A percentile compares a stretch with the other conserved stretches of the same genome.
phyloP scores from a whole-genome alignment of 2,113 vertebrate genomes.

The Mormoops blainvillei region DNA sequence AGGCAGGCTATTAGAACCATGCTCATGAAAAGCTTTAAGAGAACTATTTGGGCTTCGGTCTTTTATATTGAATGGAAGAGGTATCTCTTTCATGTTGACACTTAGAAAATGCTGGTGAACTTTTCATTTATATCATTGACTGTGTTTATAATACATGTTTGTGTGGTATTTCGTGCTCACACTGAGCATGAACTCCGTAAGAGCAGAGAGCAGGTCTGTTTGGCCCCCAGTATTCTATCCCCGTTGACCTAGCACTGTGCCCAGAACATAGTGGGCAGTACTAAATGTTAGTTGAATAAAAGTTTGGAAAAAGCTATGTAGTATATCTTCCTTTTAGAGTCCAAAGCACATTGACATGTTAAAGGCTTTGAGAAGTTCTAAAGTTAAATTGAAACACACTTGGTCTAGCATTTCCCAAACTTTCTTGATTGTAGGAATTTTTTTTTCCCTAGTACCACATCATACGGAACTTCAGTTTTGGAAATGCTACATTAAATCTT shows the following conservation, averaged over 20 bases:
- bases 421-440: neutral
- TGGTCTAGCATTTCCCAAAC: neutral
- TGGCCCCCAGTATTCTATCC: neutral
- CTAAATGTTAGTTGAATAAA: neutral
- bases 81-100: neutral
- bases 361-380: neutral
- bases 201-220: neutral
- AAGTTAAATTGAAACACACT: neutral
- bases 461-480: neutral
- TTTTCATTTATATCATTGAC: neutral
- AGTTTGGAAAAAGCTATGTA: neutral
- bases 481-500: neutral
- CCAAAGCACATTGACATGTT: neutral
- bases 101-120: neutral
- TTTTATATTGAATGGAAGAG: neutral
- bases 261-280: neutral
- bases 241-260: neutral
- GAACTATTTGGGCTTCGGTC: neutral
- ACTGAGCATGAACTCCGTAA: neutral
- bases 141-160: neutral
- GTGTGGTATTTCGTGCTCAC: neutral
- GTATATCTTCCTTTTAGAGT: neutral
- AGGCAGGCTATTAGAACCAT: neutral
- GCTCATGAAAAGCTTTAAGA: neutral
- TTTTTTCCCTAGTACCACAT: neutral